These are phyloP conservation scores for Pygoscelis adeliae DNA, from an alignment of 2,113 vertebrate genomes.

Conservation along the genomic window DNA sequence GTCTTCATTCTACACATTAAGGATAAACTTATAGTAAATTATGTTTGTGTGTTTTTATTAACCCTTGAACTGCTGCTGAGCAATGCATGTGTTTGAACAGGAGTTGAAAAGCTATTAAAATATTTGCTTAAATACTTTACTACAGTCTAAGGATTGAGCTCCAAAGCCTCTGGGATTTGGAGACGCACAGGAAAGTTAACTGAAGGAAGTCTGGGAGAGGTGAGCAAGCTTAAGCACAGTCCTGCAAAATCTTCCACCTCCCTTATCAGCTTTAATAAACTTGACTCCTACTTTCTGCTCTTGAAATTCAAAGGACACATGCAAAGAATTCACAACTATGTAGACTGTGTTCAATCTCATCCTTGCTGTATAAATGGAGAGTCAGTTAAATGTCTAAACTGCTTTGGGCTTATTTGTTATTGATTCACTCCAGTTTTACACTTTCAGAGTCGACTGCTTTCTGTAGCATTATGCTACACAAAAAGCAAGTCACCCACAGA, in stretches of 20 bases:
- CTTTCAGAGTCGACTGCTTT: neutral
- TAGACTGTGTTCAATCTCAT: neutral
- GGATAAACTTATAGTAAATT: neutral
- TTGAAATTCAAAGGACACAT: neutral
- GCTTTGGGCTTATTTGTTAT: neutral
- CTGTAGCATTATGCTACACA: neutral
- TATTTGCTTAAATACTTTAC: slow-evolving; percentile 49
- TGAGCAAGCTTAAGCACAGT: slow-evolving; percentile 2
- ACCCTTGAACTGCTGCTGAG: slow-evolving; percentile 27
- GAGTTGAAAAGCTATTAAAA: slow-evolving; percentile 52
- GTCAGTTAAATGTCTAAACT: neutral
- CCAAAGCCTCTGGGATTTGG: slow-evolving; percentile 32
- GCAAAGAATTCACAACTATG: neutral
- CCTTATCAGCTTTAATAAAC: slow-evolving; percentile 38
- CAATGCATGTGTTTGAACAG: slow-evolving; percentile 39
- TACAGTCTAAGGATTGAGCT: neutral
- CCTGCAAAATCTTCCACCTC: slow-evolving; percentile 9
- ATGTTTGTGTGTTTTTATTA: slow-evolving; percentile 41
- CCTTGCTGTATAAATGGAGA: neutral
- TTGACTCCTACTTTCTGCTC: neutral
- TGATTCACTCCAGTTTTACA: neutral
- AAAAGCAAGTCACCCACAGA: neutral
- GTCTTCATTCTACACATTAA: neutral
- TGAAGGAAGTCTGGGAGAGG: slow-evolving; percentile 16
- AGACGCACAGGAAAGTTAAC: neutral